These are phyloP conservation scores for Epicampocera succincta DNA, from an alignment of 2,888 invertebrate species.

Conservation along the genomic window DNA sequence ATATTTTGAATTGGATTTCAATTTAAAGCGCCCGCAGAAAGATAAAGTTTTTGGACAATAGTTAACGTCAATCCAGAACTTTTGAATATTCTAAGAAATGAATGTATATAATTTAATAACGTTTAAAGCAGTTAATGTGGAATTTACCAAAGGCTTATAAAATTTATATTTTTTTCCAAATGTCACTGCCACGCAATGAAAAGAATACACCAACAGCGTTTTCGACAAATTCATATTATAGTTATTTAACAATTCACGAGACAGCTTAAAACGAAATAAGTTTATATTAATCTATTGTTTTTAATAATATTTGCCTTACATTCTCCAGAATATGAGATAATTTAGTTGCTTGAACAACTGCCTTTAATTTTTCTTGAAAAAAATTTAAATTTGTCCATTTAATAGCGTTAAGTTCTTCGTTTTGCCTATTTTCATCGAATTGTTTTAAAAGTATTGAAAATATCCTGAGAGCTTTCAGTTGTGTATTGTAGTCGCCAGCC, in stretches of 20 bases:
- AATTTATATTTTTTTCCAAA: conserved; percentile 68
- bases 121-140: background rate
- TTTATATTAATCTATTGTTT: conserved; percentile 7
- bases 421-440: conserved; percentile 59
- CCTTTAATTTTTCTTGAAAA: conserved; percentile 57
- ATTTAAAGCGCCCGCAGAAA: conserved; percentile 57
- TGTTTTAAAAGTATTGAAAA: conserved; percentile 69
- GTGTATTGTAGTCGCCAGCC: conserved; percentile 73
- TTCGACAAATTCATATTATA: conserved; percentile 71
- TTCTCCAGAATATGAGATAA: conserved; percentile 65
- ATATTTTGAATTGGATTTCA: conserved; percentile 25
- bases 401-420: conserved; percentile 48
- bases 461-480: conserved; percentile 70
- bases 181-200: conserved; percentile 69
- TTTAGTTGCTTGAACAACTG: conserved; percentile 38
- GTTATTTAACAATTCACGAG: conserved; percentile 72
- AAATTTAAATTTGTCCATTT: conserved; percentile 58
- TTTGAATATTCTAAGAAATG: conserved; percentile 65
- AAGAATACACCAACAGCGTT: conserved; percentile 70
- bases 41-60: conserved; percentile 65
- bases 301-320: conserved; percentile 58
- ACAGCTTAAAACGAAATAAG: conserved; percentile 59
- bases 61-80: conserved; percentile 73
- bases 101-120: background rate
- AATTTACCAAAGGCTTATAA: conserved; percentile 70